Base-by-base conservation (phyloP, 2,797 vertebrate species). In the Euthynnus affinis region DNA sequence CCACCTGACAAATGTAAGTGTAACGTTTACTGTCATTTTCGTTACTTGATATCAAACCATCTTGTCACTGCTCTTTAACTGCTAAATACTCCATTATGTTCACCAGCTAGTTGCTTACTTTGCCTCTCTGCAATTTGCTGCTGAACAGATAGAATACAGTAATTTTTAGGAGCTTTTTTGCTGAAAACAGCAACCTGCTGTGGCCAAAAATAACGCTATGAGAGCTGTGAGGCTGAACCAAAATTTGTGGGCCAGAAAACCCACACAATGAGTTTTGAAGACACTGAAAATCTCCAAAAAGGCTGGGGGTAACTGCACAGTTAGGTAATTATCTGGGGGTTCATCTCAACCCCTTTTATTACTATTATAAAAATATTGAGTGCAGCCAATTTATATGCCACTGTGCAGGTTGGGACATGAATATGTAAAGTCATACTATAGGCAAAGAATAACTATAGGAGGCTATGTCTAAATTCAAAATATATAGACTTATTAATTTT, bases 401-500 rank as follows among this genome's bases (percentile, higher is more conserved):
- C 22, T 65, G 5, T 60, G 55, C 10, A 63, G 23, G 32, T 29
- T 48, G 46, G 55, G 14, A 7, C 46, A 60, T 56, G 10, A 20
- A 66, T 18, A 49, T 52, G 3, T 48, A 52, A 76, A 68, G 42
- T n/a, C 12, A 2, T 32, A 18, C 12, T 15, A 42, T 18, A 42
- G n/a, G 14, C 10, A 53, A 55, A 59, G 6, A 85, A 52, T 58
- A 42, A 59, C 22, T 65, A 49, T 32, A 17, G 17, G 7, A 46
- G 10, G 23, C 22, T 20, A 46, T 40, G 34, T 64, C 63, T 52
- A 37, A 58, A 15, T n/a, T 67, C 9, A 61, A 65, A 15, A 17
- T 60, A 7, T 23, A 15, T n/a, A n/a, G n/a, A 48, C 4, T 13
- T 64, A 51, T 70, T n/a, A 18, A 49, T 71, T 78, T 40, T 60